These are phyloP conservation scores for Lasioglossum villosulum DNA, from an alignment of 2,888 invertebrate species.

Conservation along the genomic window DNA sequence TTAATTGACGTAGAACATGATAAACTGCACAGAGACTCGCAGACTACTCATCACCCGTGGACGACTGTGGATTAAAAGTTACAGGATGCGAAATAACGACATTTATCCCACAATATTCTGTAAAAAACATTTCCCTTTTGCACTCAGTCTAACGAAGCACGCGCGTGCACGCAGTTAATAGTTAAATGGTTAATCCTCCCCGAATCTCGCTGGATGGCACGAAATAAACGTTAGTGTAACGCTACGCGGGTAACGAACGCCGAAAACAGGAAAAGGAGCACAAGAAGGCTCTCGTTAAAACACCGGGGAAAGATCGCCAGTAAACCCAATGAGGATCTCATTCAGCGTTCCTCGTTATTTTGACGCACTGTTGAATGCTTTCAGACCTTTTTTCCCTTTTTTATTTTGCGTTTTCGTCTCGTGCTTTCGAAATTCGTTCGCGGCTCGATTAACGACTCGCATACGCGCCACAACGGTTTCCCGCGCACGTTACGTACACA, in stretches of 20 bases:
- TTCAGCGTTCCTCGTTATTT: slow-evolving; percentile 62
- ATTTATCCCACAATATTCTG: not conserved
- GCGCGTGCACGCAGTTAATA: not conserved
- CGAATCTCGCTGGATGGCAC: not conserved
- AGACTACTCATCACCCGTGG: not conserved
- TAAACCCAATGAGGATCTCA: slow-evolving; percentile 50
- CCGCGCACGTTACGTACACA: not conserved
- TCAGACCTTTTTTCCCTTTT: slow-evolving; percentile 23
- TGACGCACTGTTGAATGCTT: slow-evolving; percentile 55
- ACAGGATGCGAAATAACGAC: not conserved
- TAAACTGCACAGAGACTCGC: not conserved
- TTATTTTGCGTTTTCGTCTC: not conserved
- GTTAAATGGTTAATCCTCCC: slow-evolving; percentile 2
- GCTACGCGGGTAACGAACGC: slow-evolving; percentile 18
- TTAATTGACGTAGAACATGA: not conserved
- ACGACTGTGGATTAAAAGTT: not conserved
- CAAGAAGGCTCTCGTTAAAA: slow-evolving; percentile 16
- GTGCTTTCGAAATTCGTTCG: slow-evolving; percentile 29
- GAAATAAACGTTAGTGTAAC: not conserved
- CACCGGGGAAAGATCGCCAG: slow-evolving; percentile 31
- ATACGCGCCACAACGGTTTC: not conserved
- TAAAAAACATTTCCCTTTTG: not conserved
- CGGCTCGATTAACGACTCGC: slow-evolving; percentile 1
- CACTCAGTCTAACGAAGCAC: not conserved
- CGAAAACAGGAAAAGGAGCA: slow-evolving; percentile 22